Evolutionary conservation across 2,888 invertebrate species (phyloP), one percentile per base, ranked within the genome.

Genomic region (Strigamia transsilvanica): DNA sequence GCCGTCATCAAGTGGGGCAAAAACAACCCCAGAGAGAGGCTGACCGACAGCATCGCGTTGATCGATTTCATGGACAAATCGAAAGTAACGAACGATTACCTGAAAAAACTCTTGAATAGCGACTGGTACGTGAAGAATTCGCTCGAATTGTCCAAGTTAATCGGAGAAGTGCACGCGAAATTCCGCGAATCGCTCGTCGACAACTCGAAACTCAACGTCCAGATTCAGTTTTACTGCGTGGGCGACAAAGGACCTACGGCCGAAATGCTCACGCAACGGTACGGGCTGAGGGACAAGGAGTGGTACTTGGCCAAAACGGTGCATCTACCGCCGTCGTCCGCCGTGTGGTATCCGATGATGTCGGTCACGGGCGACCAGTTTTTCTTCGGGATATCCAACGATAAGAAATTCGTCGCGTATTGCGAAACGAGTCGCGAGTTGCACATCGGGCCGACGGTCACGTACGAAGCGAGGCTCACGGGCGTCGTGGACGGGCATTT

Each of bases 331-430:
- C 21, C 61, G 12, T 66, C 61, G n/a, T 66, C 61, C 61, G 18
- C 61, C 3, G 10, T 23, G 12, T 66, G 61, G 61, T 66, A 66
- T 9, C 61, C 61, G 21, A 66, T 66, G 61, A 66, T 66, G 12
- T 10, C 61, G 1, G 21, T 66, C 4, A 12, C 10, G 4, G 61
- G 61, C 10, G 61, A 66, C 0, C 21, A 21, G 7, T 66, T 21
- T 21, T 66, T 23, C 21, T 66, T 66, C 23, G 21, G 21, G 10
- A 66, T 66, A 5, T 66, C 61, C 1, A 3, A 15, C 23, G 61
- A 66, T 21, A 66, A 66, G 12, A 66, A 66, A 66, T 66, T 66
- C 23, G 61, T 66, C 12, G 61, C 61, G n/a, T 66, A 66, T 12
- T 66, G 21, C 18, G 61, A 66, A 66, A 23, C 5, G 2, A 66